Conservation (phyloP, 2,113 vertebrate genomes). For the Myrmecobius fasciatus region DNA sequence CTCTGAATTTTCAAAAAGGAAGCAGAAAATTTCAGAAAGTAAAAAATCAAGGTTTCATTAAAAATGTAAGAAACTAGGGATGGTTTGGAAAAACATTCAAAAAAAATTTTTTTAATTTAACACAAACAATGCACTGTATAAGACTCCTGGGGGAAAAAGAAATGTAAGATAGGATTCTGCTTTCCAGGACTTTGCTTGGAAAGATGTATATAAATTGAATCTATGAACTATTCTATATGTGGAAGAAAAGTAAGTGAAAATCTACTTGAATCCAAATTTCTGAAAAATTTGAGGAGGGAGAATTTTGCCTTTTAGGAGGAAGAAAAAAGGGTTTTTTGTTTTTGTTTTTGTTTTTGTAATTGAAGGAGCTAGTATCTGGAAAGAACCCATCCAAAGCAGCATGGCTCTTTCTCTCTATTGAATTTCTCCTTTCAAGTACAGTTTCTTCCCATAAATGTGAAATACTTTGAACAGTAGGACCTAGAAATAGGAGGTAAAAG, state of each 20-base stretch:
- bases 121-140: not conserved
- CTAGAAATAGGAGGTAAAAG: not conserved
- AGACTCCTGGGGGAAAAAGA: not conserved
- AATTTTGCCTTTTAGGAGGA: too few relatives aligned
- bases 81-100: too few relatives aligned
- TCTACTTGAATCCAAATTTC: not conserved
- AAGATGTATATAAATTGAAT: not conserved
- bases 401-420: not conserved
- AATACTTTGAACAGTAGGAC: not conserved
- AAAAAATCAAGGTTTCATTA: too few relatives aligned
- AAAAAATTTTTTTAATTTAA: not conserved
- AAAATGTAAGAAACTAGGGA: too few relatives aligned
- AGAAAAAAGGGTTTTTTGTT: not conserved
- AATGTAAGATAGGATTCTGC: not conserved
- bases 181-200: not conserved
- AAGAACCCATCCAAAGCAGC: not conserved
- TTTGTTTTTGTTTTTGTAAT: not conserved
- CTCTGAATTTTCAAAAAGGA: not conserved
- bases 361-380: not conserved
- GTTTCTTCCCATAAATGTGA: not conserved
- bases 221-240: not conserved
- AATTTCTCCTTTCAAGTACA: not conserved
- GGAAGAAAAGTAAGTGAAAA: not conserved
- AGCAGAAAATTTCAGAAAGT: too few relatives aligned
- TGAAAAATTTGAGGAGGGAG: not conserved